Conservation (phyloP, 1,140 invertebrate species). For the Holotrichia oblita region DNA sequence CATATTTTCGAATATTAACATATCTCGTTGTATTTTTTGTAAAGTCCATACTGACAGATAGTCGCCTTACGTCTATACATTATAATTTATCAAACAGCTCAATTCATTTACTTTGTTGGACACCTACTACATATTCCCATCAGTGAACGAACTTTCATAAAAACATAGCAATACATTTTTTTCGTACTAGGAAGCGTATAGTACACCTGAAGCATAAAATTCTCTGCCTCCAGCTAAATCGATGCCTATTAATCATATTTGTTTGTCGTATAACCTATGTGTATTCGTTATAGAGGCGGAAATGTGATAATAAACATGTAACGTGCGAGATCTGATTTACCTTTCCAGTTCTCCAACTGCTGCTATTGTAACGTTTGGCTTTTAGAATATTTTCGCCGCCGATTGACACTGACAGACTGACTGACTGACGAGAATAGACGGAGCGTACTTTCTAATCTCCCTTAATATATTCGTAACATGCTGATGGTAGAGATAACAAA, state of each 20-base stretch:
- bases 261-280: not conserved
- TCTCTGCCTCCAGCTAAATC: not conserved
- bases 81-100: not conserved
- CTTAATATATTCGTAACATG: constrained; percentile 26
- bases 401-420: constrained; percentile 30
- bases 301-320: constrained; percentile 24
- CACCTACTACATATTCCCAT: not conserved
- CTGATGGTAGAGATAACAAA: constrained; percentile 9
- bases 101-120: not conserved
- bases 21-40: not conserved
- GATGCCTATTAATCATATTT: not conserved
- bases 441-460: constrained; percentile 30
- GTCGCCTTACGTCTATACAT: not conserved
- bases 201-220: not conserved
- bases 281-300: not conserved
- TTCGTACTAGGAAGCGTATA: not conserved
- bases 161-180: not conserved
- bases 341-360: not conserved
- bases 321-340: constrained; percentile 9
- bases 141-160: not conserved
- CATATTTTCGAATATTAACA: too few relatives aligned
- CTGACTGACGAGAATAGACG: constrained; percentile 11
- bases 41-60: not conserved
- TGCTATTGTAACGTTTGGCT: not conserved
- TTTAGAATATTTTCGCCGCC: not conserved